phyloP scores from a whole-genome alignment of 2,888 invertebrate species.

The Ornithoptera alexandrae region DNA sequence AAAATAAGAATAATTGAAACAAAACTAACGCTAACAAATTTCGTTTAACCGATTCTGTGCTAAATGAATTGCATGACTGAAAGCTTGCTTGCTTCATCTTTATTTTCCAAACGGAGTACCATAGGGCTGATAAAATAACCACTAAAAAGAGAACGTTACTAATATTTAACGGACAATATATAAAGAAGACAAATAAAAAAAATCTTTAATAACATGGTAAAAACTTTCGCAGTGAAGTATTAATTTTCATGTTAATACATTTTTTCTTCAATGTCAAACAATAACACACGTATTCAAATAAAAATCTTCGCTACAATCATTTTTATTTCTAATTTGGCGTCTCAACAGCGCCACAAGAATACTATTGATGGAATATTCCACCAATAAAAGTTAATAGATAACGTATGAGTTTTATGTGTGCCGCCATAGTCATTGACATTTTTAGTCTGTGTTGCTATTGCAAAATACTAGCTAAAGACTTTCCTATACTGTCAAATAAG shows the following conservation, averaged over 20 bases:
- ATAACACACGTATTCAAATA: too few relatives aligned
- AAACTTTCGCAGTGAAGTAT: too few relatives aligned
- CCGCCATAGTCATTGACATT: conserved; percentile 11
- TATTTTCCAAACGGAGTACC: background rate
- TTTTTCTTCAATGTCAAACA: too few relatives aligned
- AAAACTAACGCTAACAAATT: background rate
- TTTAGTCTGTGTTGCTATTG: conserved; percentile 24
- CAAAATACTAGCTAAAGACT: background rate
- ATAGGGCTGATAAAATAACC: too few relatives aligned
- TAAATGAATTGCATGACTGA: conserved; percentile 22
- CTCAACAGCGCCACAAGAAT: conserved; percentile 53
- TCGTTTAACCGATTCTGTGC: conserved; percentile 3
- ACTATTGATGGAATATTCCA: conserved; percentile 72
- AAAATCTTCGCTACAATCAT: background rate
- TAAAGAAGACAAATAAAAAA: too few relatives aligned
- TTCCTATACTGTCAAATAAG: conserved; percentile 3
- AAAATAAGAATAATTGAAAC: background rate
- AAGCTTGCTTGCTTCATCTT: conserved; percentile 26
- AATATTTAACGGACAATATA: too few relatives aligned
- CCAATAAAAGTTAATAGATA: conserved; percentile 63
- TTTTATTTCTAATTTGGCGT: conserved; percentile 3
- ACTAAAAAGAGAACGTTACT: too few relatives aligned
- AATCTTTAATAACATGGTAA: too few relatives aligned
- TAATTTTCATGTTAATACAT: too few relatives aligned
- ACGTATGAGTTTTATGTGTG: conserved; percentile 15